Conservation (phyloP, 2,797 vertebrate species). For the Cirrhinus molitorella region DNA sequence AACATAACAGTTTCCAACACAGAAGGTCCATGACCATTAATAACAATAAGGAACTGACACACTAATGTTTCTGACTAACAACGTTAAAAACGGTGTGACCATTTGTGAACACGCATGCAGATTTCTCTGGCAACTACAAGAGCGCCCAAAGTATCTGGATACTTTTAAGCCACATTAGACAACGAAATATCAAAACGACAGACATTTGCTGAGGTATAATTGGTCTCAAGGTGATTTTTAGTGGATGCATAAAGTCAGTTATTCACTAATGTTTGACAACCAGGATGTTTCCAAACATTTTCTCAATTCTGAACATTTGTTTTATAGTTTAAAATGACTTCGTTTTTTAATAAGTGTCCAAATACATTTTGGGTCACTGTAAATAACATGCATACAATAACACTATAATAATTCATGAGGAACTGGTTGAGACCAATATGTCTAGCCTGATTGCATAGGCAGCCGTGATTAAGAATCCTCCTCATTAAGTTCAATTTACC, state of each 20-base stretch:
- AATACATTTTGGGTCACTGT: slow-evolving; percentile 56
- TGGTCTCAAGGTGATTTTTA: slow-evolving; percentile 7
- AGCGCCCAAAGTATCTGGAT: not conserved
- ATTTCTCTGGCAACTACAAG: not conserved
- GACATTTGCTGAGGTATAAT: not conserved
- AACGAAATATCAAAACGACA: not conserved
- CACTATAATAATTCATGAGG: slow-evolving; percentile 68
- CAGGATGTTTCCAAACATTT: not conserved
- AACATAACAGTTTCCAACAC: slow-evolving; percentile 29
- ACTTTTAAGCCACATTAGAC: not conserved
- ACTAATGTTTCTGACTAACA: slow-evolving; percentile 1
- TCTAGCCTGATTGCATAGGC: slow-evolving; percentile 40
- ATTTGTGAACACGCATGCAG: not conserved
- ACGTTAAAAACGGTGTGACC: not conserved
- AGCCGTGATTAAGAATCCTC: slow-evolving; percentile 76
- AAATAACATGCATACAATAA: slow-evolving; percentile 68
- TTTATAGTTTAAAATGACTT: not conserved
- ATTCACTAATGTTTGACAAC: not conserved
- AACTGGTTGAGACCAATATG: slow-evolving; percentile 9
- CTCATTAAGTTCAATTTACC: slow-evolving; percentile 80
- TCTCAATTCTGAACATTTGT: not conserved
- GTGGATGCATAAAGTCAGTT: not conserved
- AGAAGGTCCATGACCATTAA: not conserved
- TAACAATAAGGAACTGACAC: not conserved
- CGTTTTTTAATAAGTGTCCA: not conserved